These are phyloP conservation scores for Ligdia adustata DNA, from an alignment of 2,888 invertebrate species.

Conservation along the genomic window DNA sequence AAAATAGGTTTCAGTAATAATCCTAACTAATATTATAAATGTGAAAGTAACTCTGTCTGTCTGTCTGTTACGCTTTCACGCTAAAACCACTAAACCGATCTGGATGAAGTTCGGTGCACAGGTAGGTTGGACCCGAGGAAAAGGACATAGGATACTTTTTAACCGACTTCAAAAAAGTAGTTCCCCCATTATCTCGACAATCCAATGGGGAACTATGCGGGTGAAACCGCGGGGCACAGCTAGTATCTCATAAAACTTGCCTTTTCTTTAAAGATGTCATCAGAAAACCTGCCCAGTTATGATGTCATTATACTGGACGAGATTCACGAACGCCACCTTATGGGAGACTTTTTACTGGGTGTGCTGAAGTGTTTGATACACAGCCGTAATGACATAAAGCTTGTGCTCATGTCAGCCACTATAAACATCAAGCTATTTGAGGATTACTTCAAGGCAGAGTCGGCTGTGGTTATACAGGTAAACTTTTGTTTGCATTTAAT, in stretches of 20 bases:
- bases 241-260: background rate
- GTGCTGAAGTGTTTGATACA: slow-evolving; percentile 96
- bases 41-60: no score
- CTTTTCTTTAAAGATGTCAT: slow-evolving; percentile 88
- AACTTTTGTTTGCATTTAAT: slow-evolving; percentile 18
- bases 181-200: no score
- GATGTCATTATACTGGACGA: slow-evolving; percentile 98
- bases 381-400: slow-evolving; percentile 91
- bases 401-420: slow-evolving; percentile 99
- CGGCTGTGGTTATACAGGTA: slow-evolving; percentile 92
- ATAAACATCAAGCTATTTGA: slow-evolving; percentile 98
- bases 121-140: no score
- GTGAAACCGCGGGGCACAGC: no score
- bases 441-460: slow-evolving; percentile 92
- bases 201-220: no score
- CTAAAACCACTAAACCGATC: no score
- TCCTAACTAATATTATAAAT: no score
- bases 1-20: no score
- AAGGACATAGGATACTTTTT: no score
- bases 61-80: no score
- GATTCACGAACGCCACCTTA: slow-evolving; percentile 97
- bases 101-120: no score
- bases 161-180: no score
- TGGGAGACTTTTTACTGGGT: slow-evolving; percentile 97
- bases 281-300: slow-evolving; percentile 92